A percentile compares a stretch with the other conserved stretches of the same genome.
These are phyloP conservation scores for Ranitomeya variabilis DNA, from an alignment of 2,113 vertebrate species.

Conservation along the genomic window DNA sequence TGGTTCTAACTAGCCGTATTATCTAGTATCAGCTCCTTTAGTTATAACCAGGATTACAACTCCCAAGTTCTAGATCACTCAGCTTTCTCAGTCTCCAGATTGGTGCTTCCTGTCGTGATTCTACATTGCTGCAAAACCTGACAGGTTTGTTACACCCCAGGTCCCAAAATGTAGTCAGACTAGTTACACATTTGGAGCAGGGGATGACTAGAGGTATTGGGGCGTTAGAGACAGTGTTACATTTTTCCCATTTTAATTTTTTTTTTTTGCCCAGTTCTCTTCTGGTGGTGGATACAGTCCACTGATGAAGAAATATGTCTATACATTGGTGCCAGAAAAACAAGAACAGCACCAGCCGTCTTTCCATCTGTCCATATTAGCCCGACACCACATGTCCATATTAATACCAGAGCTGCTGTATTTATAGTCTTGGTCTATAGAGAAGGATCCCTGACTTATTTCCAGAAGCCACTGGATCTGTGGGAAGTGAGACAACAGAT, in stretches of 20 bases:
- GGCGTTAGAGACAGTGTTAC: background rate
- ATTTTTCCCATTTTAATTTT: background rate
- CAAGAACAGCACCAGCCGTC: background rate
- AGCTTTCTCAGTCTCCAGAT: no score
- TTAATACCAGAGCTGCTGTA: background rate
- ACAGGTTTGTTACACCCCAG: no score
- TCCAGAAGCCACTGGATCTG: background rate
- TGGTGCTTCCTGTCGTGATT: no score
- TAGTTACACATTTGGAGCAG: no score
- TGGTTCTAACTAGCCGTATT: no score
- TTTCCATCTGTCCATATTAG: slow-evolving; percentile 1
- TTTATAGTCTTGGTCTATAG: background rate
- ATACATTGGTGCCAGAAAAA: slow-evolving; percentile 3
- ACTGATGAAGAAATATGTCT: background rate
- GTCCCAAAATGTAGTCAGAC: no score
- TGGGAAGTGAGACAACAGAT: background rate
- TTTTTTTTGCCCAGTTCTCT: background rate
- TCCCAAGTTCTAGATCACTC: no score
- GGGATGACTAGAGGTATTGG: background rate
- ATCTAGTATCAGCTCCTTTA: no score
- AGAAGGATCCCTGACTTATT: background rate
- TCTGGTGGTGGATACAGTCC: slow-evolving; percentile 6
- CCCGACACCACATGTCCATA: slow-evolving; percentile 5
- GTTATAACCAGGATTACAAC: no score
- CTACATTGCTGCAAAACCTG: no score